Conservation (phyloP, 2,888 invertebrate genomes). For the Dasypolia templi region DNA sequence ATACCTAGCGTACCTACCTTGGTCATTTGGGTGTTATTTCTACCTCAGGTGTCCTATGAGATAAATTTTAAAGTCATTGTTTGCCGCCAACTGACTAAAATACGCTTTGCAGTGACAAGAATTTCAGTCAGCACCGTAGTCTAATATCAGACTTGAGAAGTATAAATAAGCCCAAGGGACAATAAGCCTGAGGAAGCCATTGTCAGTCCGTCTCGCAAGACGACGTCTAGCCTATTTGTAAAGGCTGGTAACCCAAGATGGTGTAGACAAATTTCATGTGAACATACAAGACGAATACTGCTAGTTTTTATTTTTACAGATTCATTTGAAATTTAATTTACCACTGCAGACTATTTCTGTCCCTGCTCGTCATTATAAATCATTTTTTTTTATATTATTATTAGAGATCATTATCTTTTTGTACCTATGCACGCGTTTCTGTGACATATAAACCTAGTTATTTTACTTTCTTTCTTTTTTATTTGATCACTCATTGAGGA, state of each 20-base stretch:
- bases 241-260: constrained; percentile 25
- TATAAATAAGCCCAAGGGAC: background rate
- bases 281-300: background rate
- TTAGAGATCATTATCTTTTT: too few relatives aligned
- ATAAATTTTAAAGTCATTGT: background rate
- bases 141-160: background rate
- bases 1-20: background rate
- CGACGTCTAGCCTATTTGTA: background rate
- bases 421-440: too few relatives aligned
- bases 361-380: too few relatives aligned
- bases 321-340: too few relatives aligned
- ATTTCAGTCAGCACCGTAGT: background rate
- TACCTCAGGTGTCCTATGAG: too few relatives aligned
- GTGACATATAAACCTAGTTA: too few relatives aligned
- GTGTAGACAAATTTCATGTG: background rate
- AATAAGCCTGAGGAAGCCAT: constrained; percentile 9
- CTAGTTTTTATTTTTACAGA: background rate
- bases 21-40: background rate
- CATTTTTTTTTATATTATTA: too few relatives aligned
- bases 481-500: background rate
- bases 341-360: too few relatives aligned
- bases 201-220: constrained; percentile 18
- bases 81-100: background rate
- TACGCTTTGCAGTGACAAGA: background rate
- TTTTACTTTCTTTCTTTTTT: too few relatives aligned